These are phyloP conservation scores for Manis crassicaudata DNA, from an alignment of 2,797 vertebrate genomes.

Conservation along the genomic window DNA sequence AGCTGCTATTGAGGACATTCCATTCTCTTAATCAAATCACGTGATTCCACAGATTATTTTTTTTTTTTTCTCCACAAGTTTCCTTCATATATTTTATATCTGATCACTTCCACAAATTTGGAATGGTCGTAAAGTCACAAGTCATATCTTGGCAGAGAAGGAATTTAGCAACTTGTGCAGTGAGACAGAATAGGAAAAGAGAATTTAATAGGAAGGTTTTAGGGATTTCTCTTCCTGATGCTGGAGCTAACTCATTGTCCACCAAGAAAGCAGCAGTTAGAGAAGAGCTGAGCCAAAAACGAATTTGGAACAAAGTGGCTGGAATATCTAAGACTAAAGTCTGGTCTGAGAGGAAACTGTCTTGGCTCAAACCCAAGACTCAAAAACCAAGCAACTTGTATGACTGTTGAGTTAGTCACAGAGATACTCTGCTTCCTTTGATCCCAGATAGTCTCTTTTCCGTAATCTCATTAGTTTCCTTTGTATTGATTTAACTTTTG, in stretches of 20 bases:
- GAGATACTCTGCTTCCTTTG: slow-evolving; percentile 53
- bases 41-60: neutral
- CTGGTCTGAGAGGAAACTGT: slow-evolving; percentile 44
- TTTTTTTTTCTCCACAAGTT: neutral
- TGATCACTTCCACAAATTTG: neutral
- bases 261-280: neutral
- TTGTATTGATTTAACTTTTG: slow-evolving; percentile 44
- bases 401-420: neutral
- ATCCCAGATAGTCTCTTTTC: neutral
- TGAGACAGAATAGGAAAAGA: neutral
- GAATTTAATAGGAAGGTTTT: neutral
- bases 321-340: neutral
- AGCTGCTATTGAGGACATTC: neutral
- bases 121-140: neutral
- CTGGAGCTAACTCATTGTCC: neutral
- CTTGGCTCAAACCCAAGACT: slow-evolving; percentile 37
- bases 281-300: neutral
- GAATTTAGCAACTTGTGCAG: neutral
- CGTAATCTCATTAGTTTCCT: slow-evolving; percentile 31
- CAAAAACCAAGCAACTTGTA: slow-evolving; percentile 13
- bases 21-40: neutral
- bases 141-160: neutral
- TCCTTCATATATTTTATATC: neutral
- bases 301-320: neutral
- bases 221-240: neutral